These are phyloP conservation scores for Neodiprion pinetum DNA, from an alignment of 1,140 invertebrate genomes.

Conservation along the genomic window DNA sequence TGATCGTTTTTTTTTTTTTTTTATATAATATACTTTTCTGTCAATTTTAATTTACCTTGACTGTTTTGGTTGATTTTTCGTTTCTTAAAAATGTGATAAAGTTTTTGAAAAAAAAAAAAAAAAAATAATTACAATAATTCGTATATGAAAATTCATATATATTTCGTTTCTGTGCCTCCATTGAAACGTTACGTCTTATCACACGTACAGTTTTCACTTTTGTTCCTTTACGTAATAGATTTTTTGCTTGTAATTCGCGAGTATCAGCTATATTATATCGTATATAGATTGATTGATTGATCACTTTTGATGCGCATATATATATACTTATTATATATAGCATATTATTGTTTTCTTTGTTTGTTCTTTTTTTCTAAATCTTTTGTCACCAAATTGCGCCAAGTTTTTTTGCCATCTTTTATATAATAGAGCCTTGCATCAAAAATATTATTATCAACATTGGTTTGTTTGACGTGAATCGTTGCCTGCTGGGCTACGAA, in stretches of 20 bases:
- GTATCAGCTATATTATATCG: background rate
- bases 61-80: constrained; percentile 22
- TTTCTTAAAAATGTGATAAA: background rate
- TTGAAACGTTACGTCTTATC: background rate
- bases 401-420: background rate
- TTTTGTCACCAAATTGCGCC: too few species aligned
- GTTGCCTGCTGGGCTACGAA: constrained; percentile 2
- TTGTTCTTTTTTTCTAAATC: background rate
- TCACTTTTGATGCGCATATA: background rate
- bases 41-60: constrained; percentile 27
- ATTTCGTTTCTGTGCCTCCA: constrained; percentile 13
- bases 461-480: constrained; percentile 5
- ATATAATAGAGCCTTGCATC: background rate
- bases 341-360: background rate
- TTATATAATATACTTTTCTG: constrained; percentile 49
- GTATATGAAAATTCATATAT: constrained; percentile 11
- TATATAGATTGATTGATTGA: background rate
- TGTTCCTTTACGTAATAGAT: constrained; percentile 11
- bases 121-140: constrained; percentile 23
- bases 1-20: constrained; percentile 50
- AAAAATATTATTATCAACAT: background rate
- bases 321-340: background rate
- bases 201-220: constrained; percentile 7
- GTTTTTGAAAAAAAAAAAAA: background rate
- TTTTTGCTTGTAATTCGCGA: constrained; percentile 21